Percentiles rank a stretch among this genome's conserved stretches.
These are phyloP conservation scores for Lymantria dispar DNA, from an alignment of 2,888 invertebrate species.

Conservation along the genomic window DNA sequence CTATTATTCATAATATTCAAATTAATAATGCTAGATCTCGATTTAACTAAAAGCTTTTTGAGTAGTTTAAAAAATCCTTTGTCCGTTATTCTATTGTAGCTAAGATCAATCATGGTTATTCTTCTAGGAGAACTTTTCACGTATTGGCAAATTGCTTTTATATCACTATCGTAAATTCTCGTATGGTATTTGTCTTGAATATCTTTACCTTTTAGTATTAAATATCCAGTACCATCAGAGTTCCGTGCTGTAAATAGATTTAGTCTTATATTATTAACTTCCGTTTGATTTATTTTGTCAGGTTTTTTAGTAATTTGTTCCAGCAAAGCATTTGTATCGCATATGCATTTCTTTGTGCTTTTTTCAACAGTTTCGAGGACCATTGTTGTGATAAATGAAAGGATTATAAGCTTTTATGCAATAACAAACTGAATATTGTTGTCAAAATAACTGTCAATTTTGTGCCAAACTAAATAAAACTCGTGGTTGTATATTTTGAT, in stretches of 20 bases:
- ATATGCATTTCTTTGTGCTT: conserved; percentile 49
- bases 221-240: conserved; percentile 75
- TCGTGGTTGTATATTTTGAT: too few relatives aligned
- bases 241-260: conserved; percentile 76
- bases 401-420: not conserved
- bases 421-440: not conserved
- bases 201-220: conserved; percentile 78
- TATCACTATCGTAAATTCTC: conserved; percentile 72
- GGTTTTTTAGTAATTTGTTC: conserved; percentile 50
- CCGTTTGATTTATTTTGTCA: conserved; percentile 31
- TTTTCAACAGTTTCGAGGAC: not conserved
- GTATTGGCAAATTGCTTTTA: conserved; percentile 74
- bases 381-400: not conserved
- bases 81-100: conserved; percentile 82
- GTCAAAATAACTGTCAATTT: not conserved
- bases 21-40: conserved; percentile 70
- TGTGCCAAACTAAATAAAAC: not conserved
- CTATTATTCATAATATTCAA: conserved; percentile 83
- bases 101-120: conserved; percentile 76
- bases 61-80: conserved; percentile 67
- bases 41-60: conserved; percentile 64
- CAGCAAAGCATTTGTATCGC: conserved; percentile 45
- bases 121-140: conserved; percentile 60
- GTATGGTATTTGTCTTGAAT: conserved; percentile 64
- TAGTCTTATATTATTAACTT: conserved; percentile 57